Evolutionary conservation across 1,140 invertebrate genomes (phyloP).

Genomic region (Drosophila santomea): DNA sequence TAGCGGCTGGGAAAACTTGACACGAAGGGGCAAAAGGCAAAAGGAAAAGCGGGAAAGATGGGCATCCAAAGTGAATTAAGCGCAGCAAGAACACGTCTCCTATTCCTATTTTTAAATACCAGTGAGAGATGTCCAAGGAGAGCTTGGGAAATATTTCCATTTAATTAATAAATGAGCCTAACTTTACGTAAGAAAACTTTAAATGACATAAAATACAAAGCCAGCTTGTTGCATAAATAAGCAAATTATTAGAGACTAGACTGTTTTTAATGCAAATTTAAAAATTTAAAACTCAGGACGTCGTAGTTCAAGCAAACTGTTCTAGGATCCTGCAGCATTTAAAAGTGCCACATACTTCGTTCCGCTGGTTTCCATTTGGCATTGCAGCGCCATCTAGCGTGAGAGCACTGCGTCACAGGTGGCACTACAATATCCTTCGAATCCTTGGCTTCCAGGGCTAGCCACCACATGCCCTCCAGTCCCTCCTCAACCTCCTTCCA

Average conservation of each 20-base stretch:
- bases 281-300: too few species aligned
- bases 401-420: slow-evolving; percentile 5
- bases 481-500: background rate
- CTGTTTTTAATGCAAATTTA: too few species aligned
- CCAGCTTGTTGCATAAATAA: too few species aligned
- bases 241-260: too few species aligned
- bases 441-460: background rate
- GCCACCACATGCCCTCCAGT: background rate
- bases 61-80: slow-evolving; percentile 66
- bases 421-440: slow-evolving; percentile 14
- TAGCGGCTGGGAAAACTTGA: slow-evolving; percentile 21
- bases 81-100: slow-evolving; percentile 34
- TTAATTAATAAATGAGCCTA: slow-evolving; percentile 9
- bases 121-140: slow-evolving; percentile 10
- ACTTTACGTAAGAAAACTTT: background rate
- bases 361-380: background rate
- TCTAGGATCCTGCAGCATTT: background rate
- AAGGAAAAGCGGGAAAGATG: background rate
- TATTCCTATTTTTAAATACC: slow-evolving; percentile 1
- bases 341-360: background rate
- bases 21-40: slow-evolving; percentile 9
- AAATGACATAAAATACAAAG: background rate
- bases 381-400: background rate
- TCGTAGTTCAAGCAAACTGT: too few species aligned
- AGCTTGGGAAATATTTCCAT: background rate